Evolutionary conservation across 2,888 invertebrate species (phyloP), one percentile per base, ranked within the genome.

Genomic region (Beris chalybata): DNA sequence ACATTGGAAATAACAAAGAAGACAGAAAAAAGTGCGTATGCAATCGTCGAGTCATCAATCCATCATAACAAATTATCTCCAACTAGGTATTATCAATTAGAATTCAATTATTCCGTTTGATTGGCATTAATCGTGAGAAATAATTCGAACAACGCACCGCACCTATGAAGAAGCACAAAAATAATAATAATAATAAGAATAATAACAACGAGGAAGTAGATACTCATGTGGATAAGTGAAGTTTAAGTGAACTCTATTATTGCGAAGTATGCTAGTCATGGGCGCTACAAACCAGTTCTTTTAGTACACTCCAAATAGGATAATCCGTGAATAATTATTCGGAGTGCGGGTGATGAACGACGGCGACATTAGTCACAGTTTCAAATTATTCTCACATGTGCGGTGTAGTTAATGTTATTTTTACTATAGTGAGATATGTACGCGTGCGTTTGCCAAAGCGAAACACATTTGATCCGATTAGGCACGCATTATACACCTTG

Each of bases 271-370:
- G 59, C 48, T 15, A 59, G 59, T 59, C 59, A 59, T 61, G 61
- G 48, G 13, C 13, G 15, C 30, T 43, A 30, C 32, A 22, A 61
- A 52, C 38, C 9, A 45, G 50, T 59, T 59, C 48, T 59, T 48
- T 6, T 6, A 30, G 5, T 43, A 29, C 6, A 43, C 22, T 15
- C 44, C 56, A 50, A 50, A 50, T 52, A 22, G 52, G 52, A 38
- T 61, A 61, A 61, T 61, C 61, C 61, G 50, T 61, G 38, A 32
- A 30, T 61, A 61, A 61, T 61, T 50, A 38, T 47, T 47, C 47
- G 31, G 31, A 53, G 29, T 53, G n/a, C 38, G 29, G 13, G 50
- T 52, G 61, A 52, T 38, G 38, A 52, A 52, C 61, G 61, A 30
- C 50, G 61, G 61, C 43, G 52, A 50, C 50, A 61, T 61, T 32